Evolutionary conservation across 2,113 vertebrate species (phyloP).

Genomic region (Alces alces): DNA sequence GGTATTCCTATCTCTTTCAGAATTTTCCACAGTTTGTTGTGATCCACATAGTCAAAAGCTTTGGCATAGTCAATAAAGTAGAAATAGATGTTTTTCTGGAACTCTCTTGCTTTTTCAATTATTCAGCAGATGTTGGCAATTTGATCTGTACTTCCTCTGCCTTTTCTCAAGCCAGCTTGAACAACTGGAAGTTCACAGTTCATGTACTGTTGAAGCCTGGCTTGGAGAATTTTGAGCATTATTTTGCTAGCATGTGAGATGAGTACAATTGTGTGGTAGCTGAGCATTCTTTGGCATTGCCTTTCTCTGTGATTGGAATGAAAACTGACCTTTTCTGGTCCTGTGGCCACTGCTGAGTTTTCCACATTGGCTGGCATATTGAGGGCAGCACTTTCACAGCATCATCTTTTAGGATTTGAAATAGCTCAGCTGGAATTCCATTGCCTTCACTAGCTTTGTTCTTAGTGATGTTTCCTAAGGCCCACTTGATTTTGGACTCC

Average conservation of each 20-base stretch:
- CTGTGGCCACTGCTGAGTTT: not conserved
- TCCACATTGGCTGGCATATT: not conserved
- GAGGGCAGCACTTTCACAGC: not conserved
- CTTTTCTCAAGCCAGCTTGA: not conserved
- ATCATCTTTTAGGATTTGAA: not conserved
- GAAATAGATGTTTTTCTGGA: not conserved
- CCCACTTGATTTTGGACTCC: not conserved
- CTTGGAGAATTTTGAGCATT: not conserved
- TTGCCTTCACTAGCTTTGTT: not conserved
- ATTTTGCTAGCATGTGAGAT: not conserved
- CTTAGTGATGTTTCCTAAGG: not conserved
- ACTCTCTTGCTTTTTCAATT: not conserved
- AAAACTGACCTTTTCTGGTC: not conserved
- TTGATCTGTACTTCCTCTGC: not conserved
- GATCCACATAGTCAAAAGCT: not conserved
- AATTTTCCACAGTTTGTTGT: not conserved
- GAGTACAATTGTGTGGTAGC: not conserved
- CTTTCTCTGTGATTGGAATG: not conserved
- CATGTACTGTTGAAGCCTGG: fast-evolving
- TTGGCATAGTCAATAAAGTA: not conserved
- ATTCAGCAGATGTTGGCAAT: not conserved
- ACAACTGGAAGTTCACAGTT: not conserved
- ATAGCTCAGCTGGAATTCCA: not conserved
- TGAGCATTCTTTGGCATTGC: not conserved
- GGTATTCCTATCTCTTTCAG: not conserved